Base-by-base conservation (phyloP, 1,140 invertebrate species). In the Cotesia glomerata region DNA sequence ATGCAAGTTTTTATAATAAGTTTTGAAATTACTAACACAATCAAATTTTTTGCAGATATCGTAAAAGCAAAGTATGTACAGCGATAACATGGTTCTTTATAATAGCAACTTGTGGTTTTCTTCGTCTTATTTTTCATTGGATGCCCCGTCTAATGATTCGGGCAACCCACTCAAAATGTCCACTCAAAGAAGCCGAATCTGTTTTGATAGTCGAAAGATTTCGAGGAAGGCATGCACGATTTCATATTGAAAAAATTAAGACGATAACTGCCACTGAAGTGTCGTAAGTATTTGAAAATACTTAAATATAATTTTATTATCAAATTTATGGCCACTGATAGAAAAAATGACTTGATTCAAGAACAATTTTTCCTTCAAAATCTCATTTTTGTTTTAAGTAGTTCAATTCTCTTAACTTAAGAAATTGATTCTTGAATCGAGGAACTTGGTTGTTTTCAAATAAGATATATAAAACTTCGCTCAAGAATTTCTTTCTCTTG, bases 91-190 rank as follows among this genome's bases (percentile, higher is more conserved):
- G 90, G 90, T 77, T 91, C 35, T 80, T 90, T 64, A 91, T 92
- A 39, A 61, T 91, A 16, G 70, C 88, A 8, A 90, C 90, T 11
- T 83, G 86, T 51, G 92, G 92, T 14, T 75, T 91, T 9, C 79
- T 93, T 14, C 87, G 92, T 65, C 85, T 93, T 61, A 78, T 93
- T 65, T 91, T 93, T 78, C 90, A 92, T 79, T 93, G 92, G 92
- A 88, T 89, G 71, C 92, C 92, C 5, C 89, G 89, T 72, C 86
- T 89, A 79, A 90, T 90, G 88, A 82, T 93, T 26, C 83, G 88
- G n/a, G 85, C 88, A 8, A 92, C 90, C 36, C 90, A 92, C 79
- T 83, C 79, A 5, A 84, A 79, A 62, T 92, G 90, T 78, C 77
- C 88, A 5, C 81, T 93, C 7, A 81, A 87, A 51, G 81, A 87